A percentile compares a stretch with the other conserved stretches of the same genome.
Conservation (phyloP, 2,113 vertebrate species). For the Struthio camelus region DNA sequence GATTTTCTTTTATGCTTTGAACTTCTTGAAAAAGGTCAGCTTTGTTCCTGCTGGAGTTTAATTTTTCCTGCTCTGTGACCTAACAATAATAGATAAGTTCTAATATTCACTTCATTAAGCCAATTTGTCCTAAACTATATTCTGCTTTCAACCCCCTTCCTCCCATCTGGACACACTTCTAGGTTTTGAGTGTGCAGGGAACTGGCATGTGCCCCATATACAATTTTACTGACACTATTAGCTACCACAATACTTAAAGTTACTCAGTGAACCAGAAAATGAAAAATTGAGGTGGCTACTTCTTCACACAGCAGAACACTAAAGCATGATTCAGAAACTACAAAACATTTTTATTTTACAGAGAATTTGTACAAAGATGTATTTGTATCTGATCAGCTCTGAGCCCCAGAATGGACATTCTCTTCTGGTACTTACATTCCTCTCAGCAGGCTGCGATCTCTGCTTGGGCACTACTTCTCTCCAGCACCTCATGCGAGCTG, state of each 20-base stretch:
- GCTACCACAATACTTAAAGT: neutral
- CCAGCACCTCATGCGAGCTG: neutral
- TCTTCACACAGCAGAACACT: neutral
- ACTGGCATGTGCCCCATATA: neutral
- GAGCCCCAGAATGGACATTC: neutral
- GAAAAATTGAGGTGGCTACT: neutral
- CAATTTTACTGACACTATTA: neutral
- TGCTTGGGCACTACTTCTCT: neutral
- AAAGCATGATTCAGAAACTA: neutral
- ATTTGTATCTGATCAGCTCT: neutral
- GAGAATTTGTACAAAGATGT: neutral
- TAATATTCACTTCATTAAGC: neutral
- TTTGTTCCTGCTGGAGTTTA: neutral
- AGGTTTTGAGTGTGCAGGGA: neutral
- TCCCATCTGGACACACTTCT: neutral
- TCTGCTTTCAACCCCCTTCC: neutral
- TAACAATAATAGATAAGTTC: neutral
- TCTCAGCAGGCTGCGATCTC: accelerated
- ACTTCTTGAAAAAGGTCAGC: neutral
- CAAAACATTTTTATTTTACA: neutral
- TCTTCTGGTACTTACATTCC: accelerated
- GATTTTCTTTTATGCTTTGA: neutral
- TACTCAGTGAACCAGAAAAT: neutral
- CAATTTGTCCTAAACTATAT: neutral
- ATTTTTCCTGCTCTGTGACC: neutral